phyloP scores from a whole-genome alignment of 2,888 invertebrate species.

The Thumatha senex region DNA sequence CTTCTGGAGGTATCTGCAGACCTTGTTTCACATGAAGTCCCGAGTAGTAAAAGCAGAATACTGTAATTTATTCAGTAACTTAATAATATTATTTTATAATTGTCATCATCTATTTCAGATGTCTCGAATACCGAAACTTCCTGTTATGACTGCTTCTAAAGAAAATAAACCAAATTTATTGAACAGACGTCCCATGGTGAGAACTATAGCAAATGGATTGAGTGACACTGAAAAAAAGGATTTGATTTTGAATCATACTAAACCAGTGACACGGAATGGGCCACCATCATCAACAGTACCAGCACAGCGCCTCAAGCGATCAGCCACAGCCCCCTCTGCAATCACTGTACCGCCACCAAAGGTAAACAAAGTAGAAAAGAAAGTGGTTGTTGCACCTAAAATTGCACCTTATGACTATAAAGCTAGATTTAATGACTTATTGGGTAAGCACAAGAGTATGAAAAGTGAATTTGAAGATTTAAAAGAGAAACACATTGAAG shows the following conservation, averaged over 20 bases:
- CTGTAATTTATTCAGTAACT: too few relatives aligned
- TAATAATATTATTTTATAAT: too few relatives aligned
- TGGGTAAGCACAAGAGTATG: constrained; percentile 83
- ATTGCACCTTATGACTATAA: constrained; percentile 86
- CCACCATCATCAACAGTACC: constrained; percentile 43
- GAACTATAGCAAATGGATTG: constrained; percentile 58
- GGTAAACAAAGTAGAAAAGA: constrained; percentile 65
- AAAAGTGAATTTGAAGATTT: constrained; percentile 79
- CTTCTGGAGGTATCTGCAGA: too few relatives aligned
- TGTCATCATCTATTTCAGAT: too few relatives aligned
- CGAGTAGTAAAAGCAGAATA: too few relatives aligned
- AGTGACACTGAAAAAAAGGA: constrained; percentile 72
- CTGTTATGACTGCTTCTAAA: constrained; percentile 58
- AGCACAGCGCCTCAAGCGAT: constrained; percentile 62
- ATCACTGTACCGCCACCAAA: constrained; percentile 53
- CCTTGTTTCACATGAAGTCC: too few relatives aligned
- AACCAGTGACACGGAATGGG: constrained; percentile 48
- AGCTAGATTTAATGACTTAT: constrained; percentile 84
- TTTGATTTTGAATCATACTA: constrained; percentile 69
- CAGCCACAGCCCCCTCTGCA: constrained; percentile 62
- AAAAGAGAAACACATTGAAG: constrained; percentile 77
- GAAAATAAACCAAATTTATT: constrained; percentile 65
- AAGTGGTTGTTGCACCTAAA: constrained; percentile 76
- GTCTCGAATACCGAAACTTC: constrained; percentile 76
- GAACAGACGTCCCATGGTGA: constrained; percentile 50